Percentiles rank a stretch among this genome's conserved stretches.
Evolutionary conservation across 2,888 invertebrate species (phyloP).

Genomic region (Cantharis rustica): DNA sequence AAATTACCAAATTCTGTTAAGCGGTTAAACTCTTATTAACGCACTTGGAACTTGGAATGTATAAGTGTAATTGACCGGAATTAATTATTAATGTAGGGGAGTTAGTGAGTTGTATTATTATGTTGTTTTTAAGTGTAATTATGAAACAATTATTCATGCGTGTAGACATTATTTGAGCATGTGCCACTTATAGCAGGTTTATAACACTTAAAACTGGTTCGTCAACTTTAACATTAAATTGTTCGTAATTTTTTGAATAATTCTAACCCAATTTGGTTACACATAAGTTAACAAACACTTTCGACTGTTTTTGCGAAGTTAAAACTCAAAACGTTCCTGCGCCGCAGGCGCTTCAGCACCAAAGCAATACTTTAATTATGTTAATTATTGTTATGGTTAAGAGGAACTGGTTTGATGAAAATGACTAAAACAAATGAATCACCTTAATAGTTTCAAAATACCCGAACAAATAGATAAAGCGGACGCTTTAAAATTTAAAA

Average conservation of each 20-base stretch:
- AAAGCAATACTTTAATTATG: background rate
- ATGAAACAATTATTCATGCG: conserved; percentile 15
- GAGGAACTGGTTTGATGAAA: background rate
- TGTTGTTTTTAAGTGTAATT: background rate
- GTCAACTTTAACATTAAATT: conserved; percentile 25
- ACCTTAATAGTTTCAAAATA: no score
- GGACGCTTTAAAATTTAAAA: background rate
- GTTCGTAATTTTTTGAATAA: conserved; percentile 29
- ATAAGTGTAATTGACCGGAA: conserved; percentile 22
- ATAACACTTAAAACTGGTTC: conserved; percentile 37
- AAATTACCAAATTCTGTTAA: background rate
- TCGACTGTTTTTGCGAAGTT: background rate
- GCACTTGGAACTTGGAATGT: conserved; percentile 17
- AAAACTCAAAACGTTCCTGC: background rate
- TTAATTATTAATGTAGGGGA: conserved; percentile 11
- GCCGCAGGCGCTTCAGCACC: background rate
- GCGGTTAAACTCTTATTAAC: conserved; percentile 4
- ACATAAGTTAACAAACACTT: conserved; percentile 1
- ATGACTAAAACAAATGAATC: background rate
- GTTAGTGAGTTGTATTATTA: background rate
- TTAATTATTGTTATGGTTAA: no score
- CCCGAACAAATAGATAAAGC: no score
- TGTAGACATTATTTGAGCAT: conserved; percentile 14
- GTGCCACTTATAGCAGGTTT: conserved; percentile 21
- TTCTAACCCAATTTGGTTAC: conserved; percentile 27